Conservation (phyloP, 2,113 vertebrate species). For the Paedocypris sp. region DNA sequence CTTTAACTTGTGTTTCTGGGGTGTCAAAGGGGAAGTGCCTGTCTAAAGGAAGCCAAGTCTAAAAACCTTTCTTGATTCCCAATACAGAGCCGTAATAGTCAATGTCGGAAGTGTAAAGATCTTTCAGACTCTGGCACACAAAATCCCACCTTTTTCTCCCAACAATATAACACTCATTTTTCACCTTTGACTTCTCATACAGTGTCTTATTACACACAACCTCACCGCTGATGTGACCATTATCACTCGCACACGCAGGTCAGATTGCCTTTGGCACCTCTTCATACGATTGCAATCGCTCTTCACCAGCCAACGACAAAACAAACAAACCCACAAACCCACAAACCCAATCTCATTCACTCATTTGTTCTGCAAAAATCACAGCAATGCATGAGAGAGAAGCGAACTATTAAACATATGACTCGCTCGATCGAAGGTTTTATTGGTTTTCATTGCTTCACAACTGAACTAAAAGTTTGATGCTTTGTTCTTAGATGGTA, state of each 20-base stretch:
- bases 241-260: constrained; percentile 50
- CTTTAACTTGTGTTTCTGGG: constrained; percentile 18
- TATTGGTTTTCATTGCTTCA: too few relatives aligned
- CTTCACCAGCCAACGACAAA: constrained; percentile 13
- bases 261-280: constrained; percentile 53
- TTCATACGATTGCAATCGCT: constrained; percentile 33
- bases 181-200: constrained; percentile 57
- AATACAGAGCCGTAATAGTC: background rate
- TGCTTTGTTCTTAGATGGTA: too few relatives aligned
- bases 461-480: too few relatives aligned
- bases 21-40: background rate
- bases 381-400: background rate
- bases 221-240: constrained; percentile 51
- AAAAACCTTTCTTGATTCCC: constrained; percentile 34
- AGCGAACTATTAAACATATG: too few relatives aligned
- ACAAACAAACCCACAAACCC: background rate
- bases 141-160: constrained; percentile 27
- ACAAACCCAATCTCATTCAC: background rate
- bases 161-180: constrained; percentile 59
- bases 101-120: background rate
- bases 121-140: background rate
- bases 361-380: background rate
- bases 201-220: constrained; percentile 54
- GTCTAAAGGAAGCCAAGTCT: constrained; percentile 19
- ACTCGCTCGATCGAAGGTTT: too few relatives aligned